phyloP scores from a whole-genome alignment of 2,888 invertebrate genomes.

The Axea sp. region DNA sequence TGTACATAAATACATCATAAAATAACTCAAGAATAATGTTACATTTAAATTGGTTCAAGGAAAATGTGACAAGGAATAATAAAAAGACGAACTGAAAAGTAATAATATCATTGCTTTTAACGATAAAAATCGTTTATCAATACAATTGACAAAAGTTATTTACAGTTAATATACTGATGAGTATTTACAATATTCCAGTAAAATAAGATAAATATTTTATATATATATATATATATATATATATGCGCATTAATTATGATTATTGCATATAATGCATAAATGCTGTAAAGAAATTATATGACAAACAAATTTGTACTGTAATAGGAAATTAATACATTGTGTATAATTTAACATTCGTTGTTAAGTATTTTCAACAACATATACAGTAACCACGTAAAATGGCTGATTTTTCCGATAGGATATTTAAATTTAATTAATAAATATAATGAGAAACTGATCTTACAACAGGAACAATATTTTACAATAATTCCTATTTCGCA shows the following conservation, averaged over 20 bases:
- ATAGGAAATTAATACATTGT: constrained; percentile 15
- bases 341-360: constrained; percentile 6
- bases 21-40: no score
- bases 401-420: background rate
- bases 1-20: no score
- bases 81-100: constrained; percentile 82
- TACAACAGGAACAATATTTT: constrained; percentile 21
- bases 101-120: constrained; percentile 34
- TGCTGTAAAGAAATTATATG: constrained; percentile 1
- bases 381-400: background rate
- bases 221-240: background rate
- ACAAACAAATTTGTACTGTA: constrained; percentile 22
- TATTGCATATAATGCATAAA: background rate
- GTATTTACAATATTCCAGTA: constrained; percentile 21
- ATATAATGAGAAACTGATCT: constrained; percentile 5
- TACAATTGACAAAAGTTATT: constrained; percentile 27
- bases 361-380: constrained; percentile 22
- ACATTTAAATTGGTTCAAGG: no score
- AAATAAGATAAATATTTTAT: constrained; percentile 2
- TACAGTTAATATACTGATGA: constrained; percentile 15
- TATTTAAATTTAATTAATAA: constrained; percentile 3
- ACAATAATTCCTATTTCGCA: constrained; percentile 4
- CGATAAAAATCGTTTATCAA: constrained; percentile 27
- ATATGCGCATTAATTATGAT: background rate
- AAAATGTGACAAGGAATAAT: constrained; percentile 80